Conservation (phyloP, 2,797 vertebrate genomes). For the Atherinosoma microstoma region DNA sequence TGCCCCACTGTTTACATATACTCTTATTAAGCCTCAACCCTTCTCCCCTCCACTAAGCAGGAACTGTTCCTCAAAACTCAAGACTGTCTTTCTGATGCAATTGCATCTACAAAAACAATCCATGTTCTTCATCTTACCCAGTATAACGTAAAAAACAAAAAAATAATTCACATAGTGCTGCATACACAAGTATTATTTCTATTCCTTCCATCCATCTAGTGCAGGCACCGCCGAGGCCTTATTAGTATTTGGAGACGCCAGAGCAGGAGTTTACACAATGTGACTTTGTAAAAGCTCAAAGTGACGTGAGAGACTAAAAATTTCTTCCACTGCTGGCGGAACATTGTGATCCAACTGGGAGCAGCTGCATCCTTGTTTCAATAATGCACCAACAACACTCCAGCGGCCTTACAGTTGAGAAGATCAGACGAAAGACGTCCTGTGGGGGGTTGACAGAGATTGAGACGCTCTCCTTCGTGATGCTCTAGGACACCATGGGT, state of each 20-base stretch:
- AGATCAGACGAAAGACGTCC: slow-evolving; percentile 37
- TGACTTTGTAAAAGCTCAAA: slow-evolving; percentile 45
- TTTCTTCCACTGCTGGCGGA: slow-evolving; percentile 55
- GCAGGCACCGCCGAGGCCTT: slow-evolving; percentile 39
- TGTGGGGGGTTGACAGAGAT: slow-evolving; percentile 1
- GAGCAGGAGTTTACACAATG: slow-evolving; percentile 54
- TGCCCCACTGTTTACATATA: slow-evolving; percentile 36
- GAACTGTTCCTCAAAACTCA: slow-evolving; percentile 64
- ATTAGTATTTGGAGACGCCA: slow-evolving; percentile 34
- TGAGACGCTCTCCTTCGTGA: not conserved
- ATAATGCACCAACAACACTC: slow-evolving; percentile 38
- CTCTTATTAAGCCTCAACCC: slow-evolving; percentile 40
- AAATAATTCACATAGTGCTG: slow-evolving; percentile 1
- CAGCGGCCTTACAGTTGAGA: slow-evolving; percentile 8
- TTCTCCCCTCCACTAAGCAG: slow-evolving; percentile 34
- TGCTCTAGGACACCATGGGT: not conserved
- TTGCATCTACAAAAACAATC: slow-evolving; percentile 53
- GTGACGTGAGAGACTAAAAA: slow-evolving; percentile 57
- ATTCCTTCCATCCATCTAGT: not conserved
- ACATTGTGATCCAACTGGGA: slow-evolving; percentile 62
- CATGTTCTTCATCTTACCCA: slow-evolving; percentile 4
- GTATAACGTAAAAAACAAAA: not conserved
- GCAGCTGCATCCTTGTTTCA: slow-evolving; percentile 67
- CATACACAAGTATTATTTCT: slow-evolving; percentile 2
- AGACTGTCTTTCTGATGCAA: slow-evolving; percentile 47